Conservation (phyloP, 1,140 invertebrate species). For the Lepeophtheirus salmonis region DNA sequence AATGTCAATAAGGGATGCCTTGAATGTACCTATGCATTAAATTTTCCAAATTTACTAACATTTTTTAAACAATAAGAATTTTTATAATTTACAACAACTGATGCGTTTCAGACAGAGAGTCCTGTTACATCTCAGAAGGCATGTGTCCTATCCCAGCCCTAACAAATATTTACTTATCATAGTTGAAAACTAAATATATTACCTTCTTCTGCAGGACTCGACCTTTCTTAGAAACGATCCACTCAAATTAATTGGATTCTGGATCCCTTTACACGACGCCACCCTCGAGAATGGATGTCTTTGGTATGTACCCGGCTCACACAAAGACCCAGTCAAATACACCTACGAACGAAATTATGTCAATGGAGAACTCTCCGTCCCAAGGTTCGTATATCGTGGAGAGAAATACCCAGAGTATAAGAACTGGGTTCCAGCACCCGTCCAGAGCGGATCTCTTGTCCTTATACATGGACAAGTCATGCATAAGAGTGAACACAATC, state of each 20-base stretch:
- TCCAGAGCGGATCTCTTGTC: conserved; percentile 62
- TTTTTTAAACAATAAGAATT: too few relatives aligned
- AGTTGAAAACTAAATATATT: too few relatives aligned
- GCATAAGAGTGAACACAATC: conserved; percentile 73
- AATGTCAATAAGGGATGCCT: too few relatives aligned
- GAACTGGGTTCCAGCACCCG: conserved; percentile 54
- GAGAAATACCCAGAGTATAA: conserved; percentile 36
- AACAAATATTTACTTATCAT: too few relatives aligned
- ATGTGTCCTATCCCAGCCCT: too few relatives aligned
- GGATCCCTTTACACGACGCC: conserved; percentile 85
- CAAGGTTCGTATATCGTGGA: background rate
- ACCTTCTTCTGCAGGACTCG: conserved; percentile 71
- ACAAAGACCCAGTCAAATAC: conserved; percentile 42
- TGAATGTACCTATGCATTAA: too few relatives aligned
- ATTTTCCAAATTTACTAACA: too few relatives aligned
- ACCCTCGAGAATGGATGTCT: conserved; percentile 82
- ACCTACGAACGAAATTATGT: conserved; percentile 20
- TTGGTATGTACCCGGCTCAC: conserved; percentile 60
- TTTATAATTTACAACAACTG: too few relatives aligned
- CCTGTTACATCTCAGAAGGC: too few relatives aligned
- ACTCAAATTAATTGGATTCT: conserved; percentile 52
- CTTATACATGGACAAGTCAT: conserved; percentile 81
- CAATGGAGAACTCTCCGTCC: background rate
- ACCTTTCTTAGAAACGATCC: conserved; percentile 67
- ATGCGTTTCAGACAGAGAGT: too few relatives aligned